Evolutionary conservation across 2,888 invertebrate genomes (phyloP).

Genomic region (Trissoscelio sp.): DNA sequence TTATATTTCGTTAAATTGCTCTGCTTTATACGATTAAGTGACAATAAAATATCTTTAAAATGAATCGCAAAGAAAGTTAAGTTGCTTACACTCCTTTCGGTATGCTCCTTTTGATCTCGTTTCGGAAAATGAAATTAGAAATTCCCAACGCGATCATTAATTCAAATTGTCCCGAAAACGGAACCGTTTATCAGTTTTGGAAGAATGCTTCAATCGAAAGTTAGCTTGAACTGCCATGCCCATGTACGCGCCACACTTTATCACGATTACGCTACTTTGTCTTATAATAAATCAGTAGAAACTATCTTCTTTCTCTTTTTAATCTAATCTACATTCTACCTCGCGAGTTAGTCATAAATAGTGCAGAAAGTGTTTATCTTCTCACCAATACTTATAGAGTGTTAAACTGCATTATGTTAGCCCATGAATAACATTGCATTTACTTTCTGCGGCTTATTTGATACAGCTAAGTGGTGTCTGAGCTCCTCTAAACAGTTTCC

Average conservation of each 20-base stretch:
- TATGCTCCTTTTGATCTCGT: conserved; percentile 6
- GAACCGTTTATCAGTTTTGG: conserved; percentile 4
- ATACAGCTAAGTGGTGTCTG: conserved; percentile 1
- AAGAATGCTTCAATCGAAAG: conserved; percentile 37
- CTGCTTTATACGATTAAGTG: background rate
- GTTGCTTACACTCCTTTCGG: no score
- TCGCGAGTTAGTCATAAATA: conserved; percentile 35
- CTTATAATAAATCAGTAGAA: conserved; percentile 39
- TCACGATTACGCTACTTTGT: conserved; percentile 17
- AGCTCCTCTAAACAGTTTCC: conserved; percentile 5
- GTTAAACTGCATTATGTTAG: conserved; percentile 5
- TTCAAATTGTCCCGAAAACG: conserved; percentile 32
- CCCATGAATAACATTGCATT: conserved; percentile 30
- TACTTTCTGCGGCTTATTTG: conserved; percentile 32
- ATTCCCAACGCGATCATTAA: conserved; percentile 10
- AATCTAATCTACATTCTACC: conserved; percentile 48
- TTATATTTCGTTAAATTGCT: background rate
- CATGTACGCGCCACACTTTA: background rate
- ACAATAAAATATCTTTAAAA: background rate
- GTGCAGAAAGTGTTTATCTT: conserved; percentile 60
- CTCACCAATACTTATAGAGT: conserved; percentile 9
- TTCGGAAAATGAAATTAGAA: conserved; percentile 33
- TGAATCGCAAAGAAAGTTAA: conserved; percentile 11
- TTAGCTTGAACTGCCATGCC: background rate
- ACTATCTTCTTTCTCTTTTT: conserved; percentile 30